Conservation (phyloP, 2,888 invertebrate genomes). For the Lepidocyrtinus sp. region DNA sequence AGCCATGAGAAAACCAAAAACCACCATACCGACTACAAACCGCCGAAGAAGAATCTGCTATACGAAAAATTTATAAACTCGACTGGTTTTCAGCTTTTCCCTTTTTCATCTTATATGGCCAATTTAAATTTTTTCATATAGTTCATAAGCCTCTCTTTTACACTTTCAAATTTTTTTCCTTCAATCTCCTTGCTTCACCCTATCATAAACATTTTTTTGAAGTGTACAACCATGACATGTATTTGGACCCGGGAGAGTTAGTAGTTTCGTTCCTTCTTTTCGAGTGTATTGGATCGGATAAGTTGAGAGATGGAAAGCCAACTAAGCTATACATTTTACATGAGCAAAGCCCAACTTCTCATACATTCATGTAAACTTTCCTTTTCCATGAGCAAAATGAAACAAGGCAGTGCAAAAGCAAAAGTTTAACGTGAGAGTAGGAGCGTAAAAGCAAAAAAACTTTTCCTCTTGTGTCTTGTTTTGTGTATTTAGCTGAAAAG, state of each 20-base stretch:
- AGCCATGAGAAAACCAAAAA: background rate
- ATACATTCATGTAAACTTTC: no score
- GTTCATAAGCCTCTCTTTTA: background rate
- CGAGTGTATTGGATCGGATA: no score
- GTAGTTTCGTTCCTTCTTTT: no score
- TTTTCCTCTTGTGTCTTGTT: background rate
- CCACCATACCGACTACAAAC: no score
- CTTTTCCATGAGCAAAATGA: no score
- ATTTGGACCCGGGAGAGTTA: background rate
- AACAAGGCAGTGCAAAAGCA: no score
- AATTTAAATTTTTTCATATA: background rate
- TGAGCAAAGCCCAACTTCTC: background rate
- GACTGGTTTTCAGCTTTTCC: background rate
- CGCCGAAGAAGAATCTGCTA: background rate
- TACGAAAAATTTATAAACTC: no score
- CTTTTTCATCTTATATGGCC: background rate
- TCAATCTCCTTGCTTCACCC: background rate
- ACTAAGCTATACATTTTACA: background rate
- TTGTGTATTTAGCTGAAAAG: background rate
- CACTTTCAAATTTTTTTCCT: background rate
- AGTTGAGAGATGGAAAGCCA: no score
- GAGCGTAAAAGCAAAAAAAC: background rate
- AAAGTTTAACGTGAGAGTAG: no score
- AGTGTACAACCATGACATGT: background rate
- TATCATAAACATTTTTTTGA: background rate